phyloP scores from a whole-genome alignment of 2,888 invertebrate genomes.

The Brenthis ino region DNA sequence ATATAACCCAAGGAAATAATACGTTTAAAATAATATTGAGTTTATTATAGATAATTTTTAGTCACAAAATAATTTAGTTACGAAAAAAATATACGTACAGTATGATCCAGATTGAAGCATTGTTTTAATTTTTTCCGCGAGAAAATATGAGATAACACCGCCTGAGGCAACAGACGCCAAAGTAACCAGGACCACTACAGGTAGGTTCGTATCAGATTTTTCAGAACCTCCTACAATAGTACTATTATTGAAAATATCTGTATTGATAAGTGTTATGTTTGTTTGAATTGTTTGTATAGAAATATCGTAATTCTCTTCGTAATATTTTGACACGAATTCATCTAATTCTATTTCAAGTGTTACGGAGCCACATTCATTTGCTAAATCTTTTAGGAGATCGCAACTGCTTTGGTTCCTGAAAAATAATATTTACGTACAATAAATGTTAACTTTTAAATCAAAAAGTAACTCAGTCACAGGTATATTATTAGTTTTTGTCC shows the following conservation, averaged over 20 bases:
- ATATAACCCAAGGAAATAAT: too few relatives aligned
- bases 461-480: too few relatives aligned
- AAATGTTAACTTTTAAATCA: background rate
- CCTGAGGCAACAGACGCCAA: background rate
- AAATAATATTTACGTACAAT: background rate
- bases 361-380: background rate
- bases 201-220: background rate
- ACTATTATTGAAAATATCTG: background rate
- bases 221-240: background rate
- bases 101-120: slow-evolving; percentile 35
- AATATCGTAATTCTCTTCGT: background rate
- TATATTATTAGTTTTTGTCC: too few relatives aligned
- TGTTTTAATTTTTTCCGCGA: slow-evolving; percentile 2
- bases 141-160: background rate
- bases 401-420: background rate
- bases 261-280: slow-evolving; percentile 10
- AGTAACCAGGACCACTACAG: slow-evolving; percentile 28
- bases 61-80: background rate
- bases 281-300: background rate
- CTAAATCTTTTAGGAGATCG: background rate
- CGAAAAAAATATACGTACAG: slow-evolving; percentile 40
- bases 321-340: background rate
- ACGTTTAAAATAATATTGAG: too few relatives aligned
- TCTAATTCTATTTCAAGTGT: background rate
- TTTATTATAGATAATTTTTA: background rate